Evolutionary conservation across 2,888 invertebrate genomes (phyloP).

Genomic region (Elysia crispata): DNA sequence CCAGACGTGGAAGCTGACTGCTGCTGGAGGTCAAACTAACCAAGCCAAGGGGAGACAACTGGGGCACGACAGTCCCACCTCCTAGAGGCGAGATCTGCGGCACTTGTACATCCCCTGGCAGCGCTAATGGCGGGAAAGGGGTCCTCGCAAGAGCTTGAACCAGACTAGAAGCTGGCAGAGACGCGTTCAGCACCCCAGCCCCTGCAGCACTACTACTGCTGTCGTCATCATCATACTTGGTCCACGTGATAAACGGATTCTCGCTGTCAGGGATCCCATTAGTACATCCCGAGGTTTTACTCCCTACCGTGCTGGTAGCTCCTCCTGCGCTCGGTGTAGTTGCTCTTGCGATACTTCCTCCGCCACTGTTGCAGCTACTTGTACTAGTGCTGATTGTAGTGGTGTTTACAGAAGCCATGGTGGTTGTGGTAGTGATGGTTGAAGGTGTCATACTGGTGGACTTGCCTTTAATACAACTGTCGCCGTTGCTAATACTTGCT

Average conservation of each 20-base stretch:
- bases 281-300: constrained; percentile 24
- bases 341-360: background rate
- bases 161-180: constrained; percentile 46
- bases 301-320: constrained; percentile 16
- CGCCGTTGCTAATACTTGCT: too few species aligned
- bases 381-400: background rate
- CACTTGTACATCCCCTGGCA: constrained; percentile 28
- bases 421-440: constrained; percentile 32
- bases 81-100: constrained; percentile 48
- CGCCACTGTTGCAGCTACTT: background rate
- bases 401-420: background rate
- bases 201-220: background rate
- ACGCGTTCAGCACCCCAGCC: constrained; percentile 21
- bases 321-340: constrained; percentile 17
- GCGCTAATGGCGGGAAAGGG: constrained; percentile 43
- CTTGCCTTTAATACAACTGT: too few species aligned
- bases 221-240: constrained; percentile 47
- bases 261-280: constrained; percentile 47
- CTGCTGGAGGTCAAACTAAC: constrained; percentile 38
- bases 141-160: constrained; percentile 45
- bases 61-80: constrained; percentile 30
- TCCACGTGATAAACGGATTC: constrained; percentile 49
- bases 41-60: constrained; percentile 42
- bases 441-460: background rate
- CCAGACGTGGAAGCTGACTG: constrained; percentile 35